Base-by-base conservation (phyloP, 2,888 invertebrate species). In the Calameuta filiformis region DNA sequence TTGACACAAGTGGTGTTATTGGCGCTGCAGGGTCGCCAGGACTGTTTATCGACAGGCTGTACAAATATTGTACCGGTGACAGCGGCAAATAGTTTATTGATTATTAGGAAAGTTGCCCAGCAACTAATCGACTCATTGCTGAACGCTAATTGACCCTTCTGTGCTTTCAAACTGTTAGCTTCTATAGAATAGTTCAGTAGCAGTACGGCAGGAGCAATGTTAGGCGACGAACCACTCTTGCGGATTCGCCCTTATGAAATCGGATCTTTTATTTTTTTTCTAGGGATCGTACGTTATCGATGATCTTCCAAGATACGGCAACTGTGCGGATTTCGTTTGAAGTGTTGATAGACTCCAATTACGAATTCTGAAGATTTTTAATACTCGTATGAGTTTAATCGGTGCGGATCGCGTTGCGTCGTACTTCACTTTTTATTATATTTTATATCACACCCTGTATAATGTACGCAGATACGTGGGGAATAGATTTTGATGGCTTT, bases 31-130 rank as follows among this genome's bases (percentile, higher is more conserved):
- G 85, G 75, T 37, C 77, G 75, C 84, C 85, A 84, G 84, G 84
- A 82, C 85, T 89, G 87, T 89, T 89, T 89, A 86, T 86, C 84
- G 85, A 85, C 85, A 85, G 84, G 86, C 89, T 89, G 89, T 87
- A 86, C 89, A 89, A 90, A 90, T 89, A 89, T 89, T 89, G 87
- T 89, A 88, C 87, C 86, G 87, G 88, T 80, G 68, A 69, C 69
- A 74, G 73, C 71, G 83, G 82, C 86, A 87, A 88, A 88, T 83
- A 79, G 85, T 84, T 86, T 85, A 85, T 84, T 86, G 84, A 85
- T 86, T 86, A 85, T 87, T 85, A 86, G 84, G 83, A 84, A 87
- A 85, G 83, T 85, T 82, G 23, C 23, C 40, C 23, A 6, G 23
- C 40, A 9, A 56, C 40, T 56, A 56, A 56, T 56, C 40, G 40